Base-by-base conservation (phyloP, 2,888 invertebrate species). In the Dynastes maya region DNA sequence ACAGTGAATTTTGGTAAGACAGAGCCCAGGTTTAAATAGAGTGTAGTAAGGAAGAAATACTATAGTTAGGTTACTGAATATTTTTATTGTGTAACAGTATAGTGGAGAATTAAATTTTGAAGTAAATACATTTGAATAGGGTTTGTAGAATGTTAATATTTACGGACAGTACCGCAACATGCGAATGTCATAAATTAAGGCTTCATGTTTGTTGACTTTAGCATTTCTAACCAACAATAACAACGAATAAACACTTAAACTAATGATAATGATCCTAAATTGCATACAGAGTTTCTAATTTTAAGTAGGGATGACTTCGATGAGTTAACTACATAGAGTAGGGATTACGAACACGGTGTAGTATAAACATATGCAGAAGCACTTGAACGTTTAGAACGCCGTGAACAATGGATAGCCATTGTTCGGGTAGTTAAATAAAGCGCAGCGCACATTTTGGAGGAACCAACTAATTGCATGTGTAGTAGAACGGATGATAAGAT, bases 391-490 rank as follows among this genome's bases (percentile, higher is more conserved):
- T 74, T 61, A 74, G 72, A 40, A 61, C 29, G 45, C 5, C 61
- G 9, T 6, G 61, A 74, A 74, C 72, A 74, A 74, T 74, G 72
- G 45, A 11, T 74, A 61, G 27, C 61, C 61, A 45, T 74, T 74
- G 72, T 74, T 74, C 45, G 61, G 16, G 61, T 74, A 74, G 72
- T 74, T 74, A 45, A 74, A 74, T 74, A 63, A 71, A 71, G 58
- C 71, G 45, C 45, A 45, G 63, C 61, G 45, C 49, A 63, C 72
- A 61, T 61, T 74, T 74, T 74, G 49, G 63, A 61, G 72, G 72
- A 63, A 74, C 49, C 72, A 65, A 72, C 78, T 78, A 78, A 78
- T 78, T 71, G 78, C 71, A 64, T 64, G 63, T 37, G 63, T 71
- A 64, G 65, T 72, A n/a, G 53, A 63, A 65, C 49, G 53, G 64